phyloP scores from a whole-genome alignment of 2,797 vertebrate genomes.

The Eptatretus atami region DNA sequence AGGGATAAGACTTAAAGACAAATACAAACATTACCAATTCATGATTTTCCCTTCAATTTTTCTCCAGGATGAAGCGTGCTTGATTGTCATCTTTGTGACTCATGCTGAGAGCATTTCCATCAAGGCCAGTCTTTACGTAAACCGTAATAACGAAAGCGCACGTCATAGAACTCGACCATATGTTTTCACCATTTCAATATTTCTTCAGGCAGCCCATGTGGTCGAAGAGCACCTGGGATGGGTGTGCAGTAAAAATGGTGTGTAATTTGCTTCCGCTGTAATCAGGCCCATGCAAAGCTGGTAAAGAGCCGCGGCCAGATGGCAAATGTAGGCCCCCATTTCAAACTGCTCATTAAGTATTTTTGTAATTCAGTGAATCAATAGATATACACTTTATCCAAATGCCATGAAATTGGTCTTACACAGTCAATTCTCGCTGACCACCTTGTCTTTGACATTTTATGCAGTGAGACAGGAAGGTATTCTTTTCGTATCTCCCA shows the following conservation, averaged over 20 bases:
- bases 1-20: neutral
- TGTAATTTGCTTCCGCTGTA: slow-evolving; percentile 5
- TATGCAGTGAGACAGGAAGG: no score
- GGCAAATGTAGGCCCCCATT: no score
- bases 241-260: slow-evolving; percentile 7
- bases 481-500: no score
- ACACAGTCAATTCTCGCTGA: no score
- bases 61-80: slow-evolving; percentile 92
- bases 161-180: slow-evolving; percentile 62
- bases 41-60: slow-evolving; percentile 62
- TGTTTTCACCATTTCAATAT: slow-evolving; percentile 37
- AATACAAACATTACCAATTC: slow-evolving; percentile 32
- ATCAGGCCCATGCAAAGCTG: no score
- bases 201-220: slow-evolving; percentile 69
- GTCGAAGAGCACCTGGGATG: slow-evolving; percentile 64
- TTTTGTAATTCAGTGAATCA: no score
- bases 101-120: slow-evolving; percentile 57
- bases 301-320: no score
- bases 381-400: no score
- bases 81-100: slow-evolving; percentile 63
- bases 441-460: no score
- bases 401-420: no score
- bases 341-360: no score
- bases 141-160: slow-evolving; percentile 51
- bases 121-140: slow-evolving; percentile 78